These are phyloP conservation scores for Portevinia maculata DNA, from an alignment of 2,888 invertebrate genomes.

Conservation along the genomic window DNA sequence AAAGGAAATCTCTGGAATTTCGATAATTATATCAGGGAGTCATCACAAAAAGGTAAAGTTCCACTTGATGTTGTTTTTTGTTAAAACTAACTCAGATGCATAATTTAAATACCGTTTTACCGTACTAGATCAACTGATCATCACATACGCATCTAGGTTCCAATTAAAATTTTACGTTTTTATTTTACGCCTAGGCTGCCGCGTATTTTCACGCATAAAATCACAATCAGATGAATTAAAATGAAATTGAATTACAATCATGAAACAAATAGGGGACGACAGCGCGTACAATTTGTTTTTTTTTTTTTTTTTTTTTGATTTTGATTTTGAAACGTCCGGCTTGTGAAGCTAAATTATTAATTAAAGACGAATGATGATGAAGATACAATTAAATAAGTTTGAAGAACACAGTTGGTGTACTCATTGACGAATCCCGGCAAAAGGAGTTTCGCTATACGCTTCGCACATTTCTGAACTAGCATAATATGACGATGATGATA, in stretches of 20 bases:
- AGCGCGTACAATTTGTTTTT: constrained; percentile 1
- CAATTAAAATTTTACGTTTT: constrained; percentile 61
- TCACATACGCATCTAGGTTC: constrained; percentile 49
- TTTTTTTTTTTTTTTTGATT: no score
- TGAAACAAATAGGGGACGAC: constrained; percentile 11
- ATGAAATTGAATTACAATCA: constrained; percentile 54
- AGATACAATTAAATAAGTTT: constrained; percentile 72
- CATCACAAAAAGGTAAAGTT: constrained; percentile 73
- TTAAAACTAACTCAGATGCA: constrained; percentile 39
- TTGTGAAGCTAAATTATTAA: constrained; percentile 60
- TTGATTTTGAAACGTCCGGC: constrained; percentile 31
- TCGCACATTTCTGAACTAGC: constrained; percentile 69
- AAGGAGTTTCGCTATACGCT: constrained; percentile 46
- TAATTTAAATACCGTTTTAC: constrained; percentile 53
- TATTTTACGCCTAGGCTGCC: constrained; percentile 56
- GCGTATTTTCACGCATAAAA: constrained; percentile 53
- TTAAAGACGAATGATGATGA: constrained; percentile 71
- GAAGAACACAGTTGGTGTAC: constrained; percentile 38
- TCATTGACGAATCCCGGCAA: constrained; percentile 27
- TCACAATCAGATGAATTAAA: constrained; percentile 32
- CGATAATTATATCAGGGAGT: constrained; percentile 72
- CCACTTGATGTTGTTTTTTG: constrained; percentile 62
- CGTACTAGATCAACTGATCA: constrained; percentile 55
- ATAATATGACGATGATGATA: constrained; percentile 68
- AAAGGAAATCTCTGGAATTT: constrained; percentile 73